Evolutionary conservation across 2,888 invertebrate genomes (phyloP).

Genomic region (Alviniconcha strummeri): DNA sequence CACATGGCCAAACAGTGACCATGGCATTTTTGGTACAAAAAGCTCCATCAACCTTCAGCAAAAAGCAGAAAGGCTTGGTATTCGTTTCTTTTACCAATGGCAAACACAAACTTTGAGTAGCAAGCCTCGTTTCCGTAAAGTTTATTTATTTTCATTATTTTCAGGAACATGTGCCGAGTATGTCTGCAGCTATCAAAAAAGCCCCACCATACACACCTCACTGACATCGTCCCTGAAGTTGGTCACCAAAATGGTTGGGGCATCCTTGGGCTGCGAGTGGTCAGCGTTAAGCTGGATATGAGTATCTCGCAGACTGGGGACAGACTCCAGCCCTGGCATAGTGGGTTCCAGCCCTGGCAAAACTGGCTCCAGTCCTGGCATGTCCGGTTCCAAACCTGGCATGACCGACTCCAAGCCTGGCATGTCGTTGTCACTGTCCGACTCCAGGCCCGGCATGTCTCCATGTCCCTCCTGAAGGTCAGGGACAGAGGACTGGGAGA

Average conservation of each 20-base stretch:
- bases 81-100: too few species aligned
- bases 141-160: too few species aligned
- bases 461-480: neutral
- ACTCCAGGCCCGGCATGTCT: neutral
- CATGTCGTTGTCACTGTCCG: slow-evolving; percentile 1
- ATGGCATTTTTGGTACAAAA: too few species aligned
- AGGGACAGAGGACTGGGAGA: neutral
- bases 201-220: neutral
- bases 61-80: too few species aligned
- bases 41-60: too few species aligned
- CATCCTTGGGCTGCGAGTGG: too few species aligned
- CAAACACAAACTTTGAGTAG: too few species aligned
- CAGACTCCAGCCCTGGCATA: neutral
- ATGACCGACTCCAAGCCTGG: slow-evolving; percentile 15
- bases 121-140: too few species aligned
- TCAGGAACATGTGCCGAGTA: too few species aligned
- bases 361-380: slow-evolving; percentile 16
- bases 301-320: neutral
- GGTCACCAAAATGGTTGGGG: slow-evolving; percentile 10
- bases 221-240: slow-evolving; percentile 2
- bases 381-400: slow-evolving; percentile 8
- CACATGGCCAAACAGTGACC: too few species aligned
- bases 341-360: slow-evolving; percentile 1
- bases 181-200: too few species aligned
- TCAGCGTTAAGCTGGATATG: neutral